A percentile compares a stretch with the other conserved stretches of the same genome.
These are phyloP conservation scores for Acanthosepion pharaonis DNA, from an alignment of 2,888 invertebrate genomes.

Conservation along the genomic window DNA sequence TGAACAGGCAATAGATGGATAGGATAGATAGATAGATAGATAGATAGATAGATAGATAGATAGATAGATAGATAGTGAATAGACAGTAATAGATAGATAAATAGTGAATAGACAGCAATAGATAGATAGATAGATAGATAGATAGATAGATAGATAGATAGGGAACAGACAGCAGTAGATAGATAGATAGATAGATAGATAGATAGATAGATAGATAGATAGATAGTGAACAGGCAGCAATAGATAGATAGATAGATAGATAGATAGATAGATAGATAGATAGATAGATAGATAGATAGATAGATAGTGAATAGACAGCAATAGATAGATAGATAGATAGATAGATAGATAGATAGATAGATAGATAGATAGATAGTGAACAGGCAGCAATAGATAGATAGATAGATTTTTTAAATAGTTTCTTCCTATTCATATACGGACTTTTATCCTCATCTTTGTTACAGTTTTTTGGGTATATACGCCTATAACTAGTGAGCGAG, in stretches of 20 bases:
- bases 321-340: too few species aligned
- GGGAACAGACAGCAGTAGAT: too few species aligned
- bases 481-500: too few species aligned
- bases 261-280: neutral
- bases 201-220: neutral
- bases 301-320: neutral
- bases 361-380: too few species aligned
- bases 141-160: too few species aligned
- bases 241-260: neutral
- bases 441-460: too few species aligned
- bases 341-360: too few species aligned
- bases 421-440: too few species aligned
- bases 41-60: neutral
- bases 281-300: neutral
- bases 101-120: neutral
- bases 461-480: too few species aligned
- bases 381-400: too few species aligned
- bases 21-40: neutral
- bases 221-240: neutral
- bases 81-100: neutral
- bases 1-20: neutral
- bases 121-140: neutral
- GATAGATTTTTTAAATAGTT: too few species aligned
- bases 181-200: neutral
- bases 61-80: neutral